Evolutionary conservation across 1,140 invertebrate genomes (phyloP).

Genomic region (Hesperophylax magnus): DNA sequence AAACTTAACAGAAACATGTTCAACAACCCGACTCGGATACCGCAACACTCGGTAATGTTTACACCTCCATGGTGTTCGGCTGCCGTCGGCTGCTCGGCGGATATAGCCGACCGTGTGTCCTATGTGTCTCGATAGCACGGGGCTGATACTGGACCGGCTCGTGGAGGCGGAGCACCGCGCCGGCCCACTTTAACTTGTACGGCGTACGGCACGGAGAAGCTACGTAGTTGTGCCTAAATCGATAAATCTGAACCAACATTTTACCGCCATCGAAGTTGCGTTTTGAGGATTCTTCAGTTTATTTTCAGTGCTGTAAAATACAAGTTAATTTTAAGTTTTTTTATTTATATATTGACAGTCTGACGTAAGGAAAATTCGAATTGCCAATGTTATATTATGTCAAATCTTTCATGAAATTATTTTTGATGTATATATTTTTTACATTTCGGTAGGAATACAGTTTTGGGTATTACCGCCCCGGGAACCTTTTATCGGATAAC

Average conservation of each 20-base stretch:
- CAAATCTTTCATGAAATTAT: no score
- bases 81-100: constrained; percentile 11
- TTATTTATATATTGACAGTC: no score
- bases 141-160: constrained; percentile 33
- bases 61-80: constrained; percentile 45
- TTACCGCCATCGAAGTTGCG: not conserved
- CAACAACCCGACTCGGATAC: constrained; percentile 41
- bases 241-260: constrained; percentile 26
- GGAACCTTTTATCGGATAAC: no score
- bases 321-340: no score
- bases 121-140: constrained; percentile 41
- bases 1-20: constrained; percentile 51
- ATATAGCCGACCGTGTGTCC: constrained; percentile 36
- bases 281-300: not conserved
- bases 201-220: constrained; percentile 13
- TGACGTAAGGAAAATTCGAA: no score
- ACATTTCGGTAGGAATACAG: no score
- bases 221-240: constrained; percentile 30
- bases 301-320: no score
- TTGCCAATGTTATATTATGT: no score
- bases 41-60: constrained; percentile 52
- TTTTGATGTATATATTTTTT: no score
- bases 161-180: constrained; percentile 54
- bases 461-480: no score
- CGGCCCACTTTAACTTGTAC: not conserved